A percentile compares a stretch with the other conserved stretches of the same genome.
These are phyloP conservation scores for Pyrocoelia pectoralis DNA, from an alignment of 2,888 invertebrate genomes.

Conservation along the genomic window DNA sequence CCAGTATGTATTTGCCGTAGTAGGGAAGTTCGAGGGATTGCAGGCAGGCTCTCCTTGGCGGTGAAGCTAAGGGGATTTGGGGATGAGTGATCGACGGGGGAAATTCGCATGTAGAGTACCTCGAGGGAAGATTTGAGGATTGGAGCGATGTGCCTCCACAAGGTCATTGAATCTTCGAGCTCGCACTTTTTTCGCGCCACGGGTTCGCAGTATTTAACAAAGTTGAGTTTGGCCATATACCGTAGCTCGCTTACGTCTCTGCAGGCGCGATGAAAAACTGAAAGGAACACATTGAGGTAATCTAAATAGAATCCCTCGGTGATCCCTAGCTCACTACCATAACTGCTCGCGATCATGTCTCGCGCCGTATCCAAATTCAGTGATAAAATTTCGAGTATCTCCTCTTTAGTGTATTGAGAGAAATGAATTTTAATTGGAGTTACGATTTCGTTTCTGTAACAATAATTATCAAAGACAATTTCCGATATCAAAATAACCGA, in stretches of 20 bases:
- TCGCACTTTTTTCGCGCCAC: constrained; percentile 71
- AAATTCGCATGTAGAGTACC: constrained; percentile 76
- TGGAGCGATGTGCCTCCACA: constrained; percentile 84
- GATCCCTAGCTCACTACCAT: constrained; percentile 43
- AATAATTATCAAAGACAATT: constrained; percentile 82
- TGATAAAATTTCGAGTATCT: constrained; percentile 64
- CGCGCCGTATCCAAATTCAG: constrained; percentile 54
- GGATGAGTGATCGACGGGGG: constrained; percentile 48
- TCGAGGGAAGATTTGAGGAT: constrained; percentile 78
- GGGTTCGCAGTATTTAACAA: constrained; percentile 81
- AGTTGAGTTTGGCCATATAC: constrained; percentile 80
- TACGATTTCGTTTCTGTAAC: constrained; percentile 71
- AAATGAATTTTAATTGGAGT: constrained; percentile 80
- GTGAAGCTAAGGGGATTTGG: constrained; percentile 31
- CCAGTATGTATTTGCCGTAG: constrained; percentile 88
- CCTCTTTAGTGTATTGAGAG: constrained; percentile 81
- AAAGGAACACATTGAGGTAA: constrained; percentile 83
- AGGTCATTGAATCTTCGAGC: constrained; percentile 69
- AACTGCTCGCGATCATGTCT: constrained; percentile 43
- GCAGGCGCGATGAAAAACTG: constrained; percentile 85
- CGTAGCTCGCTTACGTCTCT: constrained; percentile 85
- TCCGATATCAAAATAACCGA: constrained; percentile 81
- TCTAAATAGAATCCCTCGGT: constrained; percentile 72
- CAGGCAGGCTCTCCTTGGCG: constrained; percentile 59
- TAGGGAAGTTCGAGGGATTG: constrained; percentile 83